Conservation (phyloP, 2,797 vertebrate genomes). For the Potorous gilbertii region DNA sequence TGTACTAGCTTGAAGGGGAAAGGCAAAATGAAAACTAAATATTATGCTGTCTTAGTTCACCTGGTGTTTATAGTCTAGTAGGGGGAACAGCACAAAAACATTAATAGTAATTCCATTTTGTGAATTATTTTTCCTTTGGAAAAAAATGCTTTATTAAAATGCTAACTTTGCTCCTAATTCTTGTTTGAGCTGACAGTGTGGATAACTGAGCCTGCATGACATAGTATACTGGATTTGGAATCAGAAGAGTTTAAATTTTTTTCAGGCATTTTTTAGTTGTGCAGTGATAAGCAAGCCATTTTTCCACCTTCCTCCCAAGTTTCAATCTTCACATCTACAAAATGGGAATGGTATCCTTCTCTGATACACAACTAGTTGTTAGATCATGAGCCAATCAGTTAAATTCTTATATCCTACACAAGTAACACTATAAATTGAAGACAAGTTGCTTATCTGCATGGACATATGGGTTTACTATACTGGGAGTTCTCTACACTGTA, state of each 20-base stretch:
- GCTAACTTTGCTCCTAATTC: not conserved
- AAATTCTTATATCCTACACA: not conserved
- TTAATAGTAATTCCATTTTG: not conserved
- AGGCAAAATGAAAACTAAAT: not conserved
- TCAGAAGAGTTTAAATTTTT: not conserved
- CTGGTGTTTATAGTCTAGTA: not conserved
- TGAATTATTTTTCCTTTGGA: not conserved
- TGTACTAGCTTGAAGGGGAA: not conserved
- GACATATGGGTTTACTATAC: not conserved
- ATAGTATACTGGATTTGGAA: not conserved
- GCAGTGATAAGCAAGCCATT: not conserved
- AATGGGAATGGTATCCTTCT: not conserved
- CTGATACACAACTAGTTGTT: not conserved
- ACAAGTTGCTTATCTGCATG: not conserved
- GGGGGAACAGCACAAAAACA: not conserved
- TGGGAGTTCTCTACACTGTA: not conserved
- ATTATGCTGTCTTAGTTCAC: not conserved
- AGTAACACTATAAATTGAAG: not conserved
- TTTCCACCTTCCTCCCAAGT: not conserved
- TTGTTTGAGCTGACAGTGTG: not conserved
- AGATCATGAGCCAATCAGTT: not conserved
- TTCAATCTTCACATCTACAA: not conserved
- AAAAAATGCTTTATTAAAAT: not conserved
- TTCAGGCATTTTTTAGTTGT: not conserved
- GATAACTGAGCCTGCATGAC: not conserved